Percentiles rank a stretch among this genome's conserved stretches.
Conservation (phyloP, 2,797 vertebrate genomes). For the Synaphobranchus kaupii region DNA sequence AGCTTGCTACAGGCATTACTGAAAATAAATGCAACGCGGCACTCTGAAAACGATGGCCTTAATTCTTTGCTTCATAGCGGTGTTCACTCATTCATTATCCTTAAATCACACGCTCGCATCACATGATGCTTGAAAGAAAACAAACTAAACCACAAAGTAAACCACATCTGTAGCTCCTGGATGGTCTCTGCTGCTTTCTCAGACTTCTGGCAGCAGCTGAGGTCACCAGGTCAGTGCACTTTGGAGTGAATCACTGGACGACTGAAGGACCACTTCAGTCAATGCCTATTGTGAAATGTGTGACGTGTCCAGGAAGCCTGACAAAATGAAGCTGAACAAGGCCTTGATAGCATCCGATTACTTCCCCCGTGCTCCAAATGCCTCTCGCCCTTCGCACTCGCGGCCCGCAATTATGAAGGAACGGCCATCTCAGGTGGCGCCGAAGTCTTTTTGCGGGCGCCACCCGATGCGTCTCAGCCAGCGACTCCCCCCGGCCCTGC, state of each 20-base stretch:
- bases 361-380: neutral
- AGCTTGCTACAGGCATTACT: slow-evolving; percentile 7
- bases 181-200: neutral
- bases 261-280: neutral
- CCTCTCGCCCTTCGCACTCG: neutral
- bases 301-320: neutral
- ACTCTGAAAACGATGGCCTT: neutral
- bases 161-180: neutral
- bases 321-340: neutral
- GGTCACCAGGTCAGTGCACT: neutral
- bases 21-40: slow-evolving; percentile 10
- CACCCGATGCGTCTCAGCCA: neutral
- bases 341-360: neutral
- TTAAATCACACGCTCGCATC: neutral
- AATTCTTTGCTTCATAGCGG: neutral
- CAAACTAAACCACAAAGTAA: neutral
- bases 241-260: neutral
- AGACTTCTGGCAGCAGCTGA: neutral
- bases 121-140: neutral
- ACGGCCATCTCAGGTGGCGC: neutral
- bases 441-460: slow-evolving; percentile 3
- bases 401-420: neutral
- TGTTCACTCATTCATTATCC: neutral
- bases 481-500: neutral
- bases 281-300: neutral